Evolutionary conservation across 2,888 invertebrate genomes (phyloP).

Genomic region (Polyommatus icarus): DNA sequence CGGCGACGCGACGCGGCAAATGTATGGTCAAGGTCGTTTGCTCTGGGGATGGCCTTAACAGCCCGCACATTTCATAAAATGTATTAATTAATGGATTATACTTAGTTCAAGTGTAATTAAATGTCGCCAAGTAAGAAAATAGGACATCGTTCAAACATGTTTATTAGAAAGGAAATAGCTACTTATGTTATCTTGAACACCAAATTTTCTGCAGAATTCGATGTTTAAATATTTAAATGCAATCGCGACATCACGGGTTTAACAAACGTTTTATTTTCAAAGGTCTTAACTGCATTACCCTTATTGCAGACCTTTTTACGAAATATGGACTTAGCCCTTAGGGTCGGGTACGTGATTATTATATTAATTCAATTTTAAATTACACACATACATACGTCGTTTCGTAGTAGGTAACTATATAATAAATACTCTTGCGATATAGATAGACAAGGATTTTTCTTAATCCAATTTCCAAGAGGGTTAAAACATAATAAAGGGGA

Average conservation of each 20-base stretch:
- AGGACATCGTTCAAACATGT: background rate
- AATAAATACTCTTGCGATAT: background rate
- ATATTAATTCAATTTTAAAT: conserved; percentile 16
- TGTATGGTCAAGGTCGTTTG: too few relatives aligned
- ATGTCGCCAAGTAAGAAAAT: background rate
- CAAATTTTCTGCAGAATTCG: background rate
- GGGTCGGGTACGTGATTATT: background rate
- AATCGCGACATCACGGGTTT: background rate
- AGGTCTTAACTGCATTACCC: conserved; percentile 10
- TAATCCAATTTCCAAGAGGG: too few relatives aligned
- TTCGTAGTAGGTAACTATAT: background rate
- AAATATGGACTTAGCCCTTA: background rate
- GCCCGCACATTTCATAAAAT: too few relatives aligned
- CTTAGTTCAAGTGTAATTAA: background rate
- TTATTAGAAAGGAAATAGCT: background rate
- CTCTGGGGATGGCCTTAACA: too few relatives aligned
- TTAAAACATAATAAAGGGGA: too few relatives aligned
- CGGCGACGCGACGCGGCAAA: too few relatives aligned
- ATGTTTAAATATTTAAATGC: background rate
- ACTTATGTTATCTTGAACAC: background rate
- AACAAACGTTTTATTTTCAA: conserved; percentile 9
- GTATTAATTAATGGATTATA: too few relatives aligned
- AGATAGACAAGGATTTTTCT: too few relatives aligned
- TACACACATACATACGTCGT: background rate
- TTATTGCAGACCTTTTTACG: conserved; percentile 5